Percentiles rank a stretch among this genome's conserved stretches.
These are phyloP conservation scores for Leguminivora glycinivorella DNA, from an alignment of 1,140 invertebrate genomes.

Conservation along the genomic window DNA sequence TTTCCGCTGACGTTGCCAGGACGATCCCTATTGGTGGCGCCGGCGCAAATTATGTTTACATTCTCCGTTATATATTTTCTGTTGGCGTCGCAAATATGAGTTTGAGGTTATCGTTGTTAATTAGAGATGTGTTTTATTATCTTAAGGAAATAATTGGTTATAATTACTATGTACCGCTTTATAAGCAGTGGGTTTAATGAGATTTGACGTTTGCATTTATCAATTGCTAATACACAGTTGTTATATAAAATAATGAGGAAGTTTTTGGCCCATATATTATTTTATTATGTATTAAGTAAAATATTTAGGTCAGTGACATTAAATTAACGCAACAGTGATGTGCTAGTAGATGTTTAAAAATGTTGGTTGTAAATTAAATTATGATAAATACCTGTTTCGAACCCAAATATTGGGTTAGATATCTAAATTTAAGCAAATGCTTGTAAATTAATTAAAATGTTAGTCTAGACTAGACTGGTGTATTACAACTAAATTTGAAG, in stretches of 20 bases:
- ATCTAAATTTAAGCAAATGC: too few relatives aligned
- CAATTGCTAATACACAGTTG: neutral
- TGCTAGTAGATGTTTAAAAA: too few relatives aligned
- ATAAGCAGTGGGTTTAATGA: neutral
- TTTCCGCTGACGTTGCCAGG: neutral
- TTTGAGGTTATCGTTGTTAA: constrained; percentile 13
- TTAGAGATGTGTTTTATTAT: constrained; percentile 20
- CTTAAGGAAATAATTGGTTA: constrained; percentile 23
- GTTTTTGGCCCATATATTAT: neutral
- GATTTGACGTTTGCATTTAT: neutral
- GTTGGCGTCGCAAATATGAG: neutral
- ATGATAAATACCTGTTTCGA: too few relatives aligned
- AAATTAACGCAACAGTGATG: too few relatives aligned
- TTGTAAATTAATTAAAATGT: too few relatives aligned
- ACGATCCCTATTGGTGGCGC: constrained; percentile 18
- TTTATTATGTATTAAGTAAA: neutral
- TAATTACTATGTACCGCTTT: constrained; percentile 2
- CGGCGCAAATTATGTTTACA: constrained; percentile 2
- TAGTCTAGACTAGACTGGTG: too few relatives aligned
- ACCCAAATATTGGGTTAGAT: too few relatives aligned
- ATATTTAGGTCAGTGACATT: neutral
- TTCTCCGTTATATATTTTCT: constrained; percentile 6
- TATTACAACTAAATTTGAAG: too few relatives aligned
- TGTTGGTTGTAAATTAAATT: too few relatives aligned
- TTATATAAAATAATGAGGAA: neutral